These are phyloP conservation scores for Mongoloraphidia duomilia DNA, from an alignment of 2,888 invertebrate genomes.

Conservation along the genomic window DNA sequence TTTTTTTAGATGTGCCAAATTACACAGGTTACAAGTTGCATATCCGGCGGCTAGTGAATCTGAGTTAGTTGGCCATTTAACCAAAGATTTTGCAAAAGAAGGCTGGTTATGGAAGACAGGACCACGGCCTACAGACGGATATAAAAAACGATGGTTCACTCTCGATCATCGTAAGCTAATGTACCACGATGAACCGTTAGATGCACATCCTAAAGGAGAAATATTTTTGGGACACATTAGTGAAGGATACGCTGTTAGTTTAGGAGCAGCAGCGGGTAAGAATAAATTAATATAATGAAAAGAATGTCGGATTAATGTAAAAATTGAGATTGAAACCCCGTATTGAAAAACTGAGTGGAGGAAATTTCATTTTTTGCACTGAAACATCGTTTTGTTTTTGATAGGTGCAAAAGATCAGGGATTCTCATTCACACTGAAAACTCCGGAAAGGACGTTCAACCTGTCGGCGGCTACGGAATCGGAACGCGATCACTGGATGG, in stretches of 20 bases:
- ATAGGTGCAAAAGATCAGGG: slow-evolving; percentile 57
- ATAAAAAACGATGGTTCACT: slow-evolving; percentile 78
- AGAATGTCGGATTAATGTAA: too few relatives aligned
- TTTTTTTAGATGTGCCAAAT: slow-evolving; percentile 52
- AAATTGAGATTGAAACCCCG: too few relatives aligned
- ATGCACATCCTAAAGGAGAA: slow-evolving; percentile 82
- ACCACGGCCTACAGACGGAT: slow-evolving; percentile 64
- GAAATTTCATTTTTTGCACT: too few relatives aligned
- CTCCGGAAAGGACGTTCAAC: slow-evolving; percentile 63
- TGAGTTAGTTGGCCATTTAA: slow-evolving; percentile 56
- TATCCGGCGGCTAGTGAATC: slow-evolving; percentile 62
- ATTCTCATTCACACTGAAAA: slow-evolving; percentile 67
- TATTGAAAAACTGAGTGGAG: too few relatives aligned
- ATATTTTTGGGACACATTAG: slow-evolving; percentile 53
- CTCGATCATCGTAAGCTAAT: slow-evolving; percentile 79
- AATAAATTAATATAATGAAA: too few relatives aligned
- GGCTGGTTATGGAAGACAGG: slow-evolving; percentile 86
- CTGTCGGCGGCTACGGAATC: slow-evolving; percentile 61
- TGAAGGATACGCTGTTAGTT: slow-evolving; percentile 60
- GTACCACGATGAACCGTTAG: slow-evolving; percentile 80
- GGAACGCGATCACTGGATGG: slow-evolving; percentile 70
- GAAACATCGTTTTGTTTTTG: too few relatives aligned
- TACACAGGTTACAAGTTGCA: slow-evolving; percentile 69
- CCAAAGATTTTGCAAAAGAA: slow-evolving; percentile 71
- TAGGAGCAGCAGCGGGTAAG: slow-evolving; percentile 39